Conservation (phyloP, 2,113 vertebrate species). For the Willisornis vidua region DNA sequence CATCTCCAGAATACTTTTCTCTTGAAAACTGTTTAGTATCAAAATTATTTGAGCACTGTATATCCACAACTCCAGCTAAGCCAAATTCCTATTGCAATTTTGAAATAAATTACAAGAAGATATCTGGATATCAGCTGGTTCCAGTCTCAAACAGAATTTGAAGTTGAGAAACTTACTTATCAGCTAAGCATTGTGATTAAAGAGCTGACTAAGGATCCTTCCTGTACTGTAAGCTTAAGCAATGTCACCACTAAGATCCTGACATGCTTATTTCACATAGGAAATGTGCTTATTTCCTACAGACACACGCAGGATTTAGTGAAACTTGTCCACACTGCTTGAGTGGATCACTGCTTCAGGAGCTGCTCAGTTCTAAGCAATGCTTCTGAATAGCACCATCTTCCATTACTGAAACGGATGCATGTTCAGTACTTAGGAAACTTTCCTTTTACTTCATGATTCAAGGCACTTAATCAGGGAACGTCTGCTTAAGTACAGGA, state of each 20-base stretch:
- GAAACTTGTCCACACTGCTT: background rate
- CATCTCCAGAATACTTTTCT: background rate
- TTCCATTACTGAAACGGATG: background rate
- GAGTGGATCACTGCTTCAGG: background rate
- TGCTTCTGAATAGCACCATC: background rate
- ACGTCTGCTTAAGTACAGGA: background rate
- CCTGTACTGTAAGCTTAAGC: background rate
- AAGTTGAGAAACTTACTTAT: constrained; percentile 10
- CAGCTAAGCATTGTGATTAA: background rate
- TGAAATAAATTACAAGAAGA: background rate
- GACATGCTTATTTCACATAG: background rate
- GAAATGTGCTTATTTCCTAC: background rate
- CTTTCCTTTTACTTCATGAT: background rate
- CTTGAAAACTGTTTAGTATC: background rate
- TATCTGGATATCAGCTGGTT: background rate
- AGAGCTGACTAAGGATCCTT: background rate
- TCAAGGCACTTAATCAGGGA: background rate
- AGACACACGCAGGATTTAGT: background rate
- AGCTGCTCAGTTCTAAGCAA: background rate
- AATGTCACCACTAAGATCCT: background rate
- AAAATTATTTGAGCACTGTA: background rate
- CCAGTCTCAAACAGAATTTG: background rate
- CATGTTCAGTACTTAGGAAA: background rate
- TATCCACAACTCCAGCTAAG: background rate
- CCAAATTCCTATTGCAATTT: background rate